Percentiles rank a stretch among this genome's conserved stretches.
These are phyloP conservation scores for Tethea ocularis DNA, from an alignment of 2,888 invertebrate species.

Conservation along the genomic window DNA sequence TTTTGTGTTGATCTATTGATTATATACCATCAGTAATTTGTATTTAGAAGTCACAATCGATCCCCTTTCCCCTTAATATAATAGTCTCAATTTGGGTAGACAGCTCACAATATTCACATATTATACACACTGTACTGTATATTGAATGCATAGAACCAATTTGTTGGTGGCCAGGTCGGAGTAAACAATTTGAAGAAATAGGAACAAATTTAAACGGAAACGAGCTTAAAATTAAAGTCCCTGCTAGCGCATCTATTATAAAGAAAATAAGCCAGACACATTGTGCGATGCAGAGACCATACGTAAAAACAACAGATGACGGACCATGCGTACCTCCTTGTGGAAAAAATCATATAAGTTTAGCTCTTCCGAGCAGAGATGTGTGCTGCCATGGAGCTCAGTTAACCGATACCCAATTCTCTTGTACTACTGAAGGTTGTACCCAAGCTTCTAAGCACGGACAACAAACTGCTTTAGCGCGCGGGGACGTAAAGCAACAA, in stretches of 20 bases:
- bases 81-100: neutral
- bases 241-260: constrained; percentile 66
- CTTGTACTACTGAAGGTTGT: constrained; percentile 77
- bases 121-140: constrained; percentile 19
- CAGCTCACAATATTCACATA: constrained; percentile 3
- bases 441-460: constrained; percentile 60
- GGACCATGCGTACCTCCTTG: constrained; percentile 67
- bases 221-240: constrained; percentile 77
- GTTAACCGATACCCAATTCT: constrained; percentile 68
- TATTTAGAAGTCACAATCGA: neutral
- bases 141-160: constrained; percentile 55
- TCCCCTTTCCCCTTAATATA: neutral
- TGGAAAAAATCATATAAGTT: constrained; percentile 73
- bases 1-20: neutral
- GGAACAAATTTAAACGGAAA: constrained; percentile 71
- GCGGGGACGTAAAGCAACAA: constrained; percentile 59
- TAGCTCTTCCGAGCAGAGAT: constrained; percentile 64
- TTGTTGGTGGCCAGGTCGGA: constrained; percentile 79
- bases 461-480: constrained; percentile 53
- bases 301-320: constrained; percentile 44
- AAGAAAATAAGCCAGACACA: constrained; percentile 79
- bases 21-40: neutral
- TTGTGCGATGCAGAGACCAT: constrained; percentile 69
- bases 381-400: constrained; percentile 63
- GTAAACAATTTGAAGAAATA: constrained; percentile 76